Conservation (phyloP, 1,140 invertebrate genomes). For the Holcopasites calliopsidis region DNA sequence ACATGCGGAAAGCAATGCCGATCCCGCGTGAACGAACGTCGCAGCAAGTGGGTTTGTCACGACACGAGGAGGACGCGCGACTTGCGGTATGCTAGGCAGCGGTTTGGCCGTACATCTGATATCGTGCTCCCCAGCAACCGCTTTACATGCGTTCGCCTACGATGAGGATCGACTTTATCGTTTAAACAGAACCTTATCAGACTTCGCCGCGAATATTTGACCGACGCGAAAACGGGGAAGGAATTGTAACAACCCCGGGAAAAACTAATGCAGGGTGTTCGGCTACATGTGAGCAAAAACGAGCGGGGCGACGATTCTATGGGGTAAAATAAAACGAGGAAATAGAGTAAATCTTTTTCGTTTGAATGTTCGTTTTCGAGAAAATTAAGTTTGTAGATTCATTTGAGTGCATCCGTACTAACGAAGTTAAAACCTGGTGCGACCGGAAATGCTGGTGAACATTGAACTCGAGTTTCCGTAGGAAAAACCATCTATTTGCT, state of each 20-base stretch:
- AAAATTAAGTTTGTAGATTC: no score
- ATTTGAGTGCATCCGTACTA: no score
- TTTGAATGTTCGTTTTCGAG: no score
- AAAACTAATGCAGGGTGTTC: no score
- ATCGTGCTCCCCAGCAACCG: conserved; percentile 29
- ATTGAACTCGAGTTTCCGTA: no score
- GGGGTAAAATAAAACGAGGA: no score
- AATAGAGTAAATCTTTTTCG: no score
- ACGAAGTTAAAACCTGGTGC: no score
- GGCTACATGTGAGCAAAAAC: no score
- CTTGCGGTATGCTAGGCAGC: conserved; percentile 27
- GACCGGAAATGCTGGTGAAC: no score
- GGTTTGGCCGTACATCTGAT: conserved; percentile 30
- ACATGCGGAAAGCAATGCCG: conserved; percentile 18
- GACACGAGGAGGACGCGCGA: conserved; percentile 16
- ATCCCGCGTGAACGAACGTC: conserved; percentile 2
- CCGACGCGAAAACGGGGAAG: conserved; percentile 21
- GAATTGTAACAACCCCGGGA: not conserved
- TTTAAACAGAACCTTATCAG: conserved; percentile 25
- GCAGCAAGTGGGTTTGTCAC: conserved; percentile 6
- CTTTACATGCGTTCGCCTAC: conserved; percentile 21
- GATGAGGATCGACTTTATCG: conserved; percentile 55
- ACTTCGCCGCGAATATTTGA: conserved; percentile 32
- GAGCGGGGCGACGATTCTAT: no score
- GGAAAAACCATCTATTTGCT: no score